These are phyloP conservation scores for Xerus rutilus DNA, from an alignment of 2,797 vertebrate genomes.

Conservation along the genomic window DNA sequence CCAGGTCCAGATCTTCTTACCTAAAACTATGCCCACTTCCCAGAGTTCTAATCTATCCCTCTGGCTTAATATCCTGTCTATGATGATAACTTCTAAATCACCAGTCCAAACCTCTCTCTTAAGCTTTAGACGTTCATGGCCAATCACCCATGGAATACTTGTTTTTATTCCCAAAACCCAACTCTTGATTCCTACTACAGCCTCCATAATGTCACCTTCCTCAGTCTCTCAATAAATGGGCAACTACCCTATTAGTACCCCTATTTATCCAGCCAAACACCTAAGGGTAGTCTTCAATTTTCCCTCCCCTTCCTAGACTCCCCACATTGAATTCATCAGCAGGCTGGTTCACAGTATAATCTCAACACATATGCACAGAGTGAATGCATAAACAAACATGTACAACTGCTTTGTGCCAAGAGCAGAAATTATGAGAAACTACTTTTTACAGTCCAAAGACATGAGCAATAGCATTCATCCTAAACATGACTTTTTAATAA, in stretches of 20 bases:
- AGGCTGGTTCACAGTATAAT: not conserved
- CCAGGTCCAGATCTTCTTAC: not conserved
- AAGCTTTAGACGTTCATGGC: not conserved
- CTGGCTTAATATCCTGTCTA: not conserved
- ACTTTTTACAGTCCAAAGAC: constrained; percentile 34
- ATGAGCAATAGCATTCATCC: not conserved
- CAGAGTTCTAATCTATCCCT: not conserved
- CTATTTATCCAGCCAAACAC: not conserved
- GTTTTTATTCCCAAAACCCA: not conserved
- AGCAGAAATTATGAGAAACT: constrained; percentile 58
- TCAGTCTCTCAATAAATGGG: not conserved
- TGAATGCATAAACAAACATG: constrained; percentile 20
- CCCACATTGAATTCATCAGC: not conserved
- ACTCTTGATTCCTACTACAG: not conserved
- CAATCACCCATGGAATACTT: not conserved
- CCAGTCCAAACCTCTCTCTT: not conserved
- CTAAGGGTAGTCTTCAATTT: not conserved
- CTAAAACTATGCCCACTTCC: not conserved
- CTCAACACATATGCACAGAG: not conserved
- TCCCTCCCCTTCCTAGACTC: not conserved
- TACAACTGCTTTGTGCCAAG: not conserved
- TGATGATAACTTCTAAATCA: not conserved
- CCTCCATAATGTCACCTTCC: not conserved
- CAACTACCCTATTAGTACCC: not conserved
- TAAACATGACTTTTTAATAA: constrained; percentile 52